Percentiles rank a stretch among this genome's conserved stretches.
These are phyloP conservation scores for Gasterosteus aculeatus DNA, from an alignment of 2,113 vertebrate species.

Conservation along the genomic window DNA sequence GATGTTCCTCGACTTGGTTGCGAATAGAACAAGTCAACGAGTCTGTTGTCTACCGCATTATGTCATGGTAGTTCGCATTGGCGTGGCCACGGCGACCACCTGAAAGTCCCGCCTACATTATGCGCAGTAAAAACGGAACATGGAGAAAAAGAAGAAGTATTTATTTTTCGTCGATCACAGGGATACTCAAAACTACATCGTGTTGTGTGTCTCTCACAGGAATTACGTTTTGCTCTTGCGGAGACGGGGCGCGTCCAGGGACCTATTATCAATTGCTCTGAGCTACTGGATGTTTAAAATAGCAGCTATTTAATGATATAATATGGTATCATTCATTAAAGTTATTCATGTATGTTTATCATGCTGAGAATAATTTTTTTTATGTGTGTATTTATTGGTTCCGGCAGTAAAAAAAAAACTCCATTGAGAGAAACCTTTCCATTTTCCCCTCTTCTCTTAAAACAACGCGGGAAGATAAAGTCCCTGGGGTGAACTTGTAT, in stretches of 20 bases:
- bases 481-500: constrained; percentile 52
- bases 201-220: not conserved
- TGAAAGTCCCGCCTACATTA: no score
- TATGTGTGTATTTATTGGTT: not conserved
- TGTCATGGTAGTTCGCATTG: not conserved
- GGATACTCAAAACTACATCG: not conserved
- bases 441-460: constrained; percentile 52
- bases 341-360: not conserved
- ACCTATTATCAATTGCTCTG: not conserved
- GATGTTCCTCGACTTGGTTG: not conserved
- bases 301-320: not conserved
- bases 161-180: not conserved
- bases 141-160: not conserved
- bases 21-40: no score
- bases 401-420: constrained; percentile 1
- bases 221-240: not conserved
- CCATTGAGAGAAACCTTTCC: constrained; percentile 43
- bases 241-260: not conserved
- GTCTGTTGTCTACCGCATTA: not conserved
- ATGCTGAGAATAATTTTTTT: not conserved
- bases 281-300: not conserved
- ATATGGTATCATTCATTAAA: not conserved
- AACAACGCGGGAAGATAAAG: constrained; percentile 55
- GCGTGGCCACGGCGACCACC: not conserved
- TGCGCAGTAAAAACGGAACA: not conserved